Evolutionary conservation across 2,113 vertebrate species (phyloP), one percentile per base, ranked within the genome.

Genomic region (Cyanistes caeruleus): DNA sequence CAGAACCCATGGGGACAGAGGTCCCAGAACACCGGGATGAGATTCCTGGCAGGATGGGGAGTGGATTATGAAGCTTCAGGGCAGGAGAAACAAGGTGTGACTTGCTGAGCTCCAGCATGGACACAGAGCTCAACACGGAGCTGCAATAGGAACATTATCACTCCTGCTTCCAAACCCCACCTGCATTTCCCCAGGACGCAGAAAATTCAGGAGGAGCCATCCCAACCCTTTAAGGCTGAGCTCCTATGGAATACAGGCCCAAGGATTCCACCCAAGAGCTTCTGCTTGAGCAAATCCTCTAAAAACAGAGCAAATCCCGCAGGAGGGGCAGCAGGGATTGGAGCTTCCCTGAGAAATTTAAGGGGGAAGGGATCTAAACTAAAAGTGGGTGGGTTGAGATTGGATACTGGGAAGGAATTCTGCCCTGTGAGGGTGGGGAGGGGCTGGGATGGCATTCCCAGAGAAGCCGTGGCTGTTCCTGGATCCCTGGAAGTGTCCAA

Each of bases 21-120:
- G 28, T 46, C 18, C 28, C 48, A 39, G 63, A 53, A 20, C 12
- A 9, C 4, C 5, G 81, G 91, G 94, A 95, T 92, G 92, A 78
- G 53, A 86, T 80, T 96, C 90, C 80, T 84, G 92, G 80, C 76
- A 87, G 84, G 90, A 84, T 62, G 77, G 7, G 62, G 90, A 91
- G 88, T 14, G 75, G 84, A 79, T 92, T 69, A 33, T 70, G 84
- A 78, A 88, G 69, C 55, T 95, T 76, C 79, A 73, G 82, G 82
- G 51, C 59, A 56, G 68, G 69, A 85, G 25, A 64, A 82, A 70
- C 48, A 75, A 92, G 63, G 87, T 82, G 92, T 46, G 70, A 84
- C 39, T 4, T 7, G 24, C 35, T 48, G 15, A 62, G 52, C 60
- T 87, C 31, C 28, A 90, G 79, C 52, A 20, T 28, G 58, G 73